Evolutionary conservation across 1,140 invertebrate genomes (phyloP).

Genomic region (Cephus cinctus): DNA sequence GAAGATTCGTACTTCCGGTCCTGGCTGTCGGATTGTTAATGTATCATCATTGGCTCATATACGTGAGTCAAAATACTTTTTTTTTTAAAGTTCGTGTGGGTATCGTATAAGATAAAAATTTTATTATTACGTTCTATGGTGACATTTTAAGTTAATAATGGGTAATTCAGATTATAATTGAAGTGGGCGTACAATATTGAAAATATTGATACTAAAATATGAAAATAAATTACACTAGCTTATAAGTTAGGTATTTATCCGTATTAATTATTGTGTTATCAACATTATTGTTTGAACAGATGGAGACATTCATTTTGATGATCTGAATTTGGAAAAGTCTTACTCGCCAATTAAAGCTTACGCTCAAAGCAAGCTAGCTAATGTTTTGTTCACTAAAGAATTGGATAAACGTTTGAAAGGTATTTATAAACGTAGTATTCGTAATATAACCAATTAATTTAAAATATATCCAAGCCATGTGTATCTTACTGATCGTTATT

Average conservation of each 20-base stretch:
- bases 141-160: too few relatives aligned
- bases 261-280: neutral
- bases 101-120: conserved; percentile 3
- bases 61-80: too few relatives aligned
- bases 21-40: conserved; percentile 67
- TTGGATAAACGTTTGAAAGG: conserved; percentile 61
- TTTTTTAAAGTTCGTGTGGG: too few relatives aligned
- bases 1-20: conserved; percentile 56
- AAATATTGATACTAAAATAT: too few relatives aligned
- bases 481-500: neutral
- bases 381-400: conserved; percentile 71
- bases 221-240: too few relatives aligned
- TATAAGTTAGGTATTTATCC: too few relatives aligned
- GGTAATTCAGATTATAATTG: too few relatives aligned
- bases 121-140: neutral
- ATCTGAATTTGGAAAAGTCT: conserved; percentile 65
- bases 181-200: too few relatives aligned
- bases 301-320: conserved; percentile 68
- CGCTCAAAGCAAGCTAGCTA: conserved; percentile 73
- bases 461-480: neutral
- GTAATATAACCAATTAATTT: neutral
- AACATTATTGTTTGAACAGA: conserved; percentile 40
- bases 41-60: conserved; percentile 67
- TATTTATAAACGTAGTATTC: conserved; percentile 20
- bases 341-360: conserved; percentile 66